Conservation (phyloP, 2,888 invertebrate species). For the Polydrusus pterygomalis region DNA sequence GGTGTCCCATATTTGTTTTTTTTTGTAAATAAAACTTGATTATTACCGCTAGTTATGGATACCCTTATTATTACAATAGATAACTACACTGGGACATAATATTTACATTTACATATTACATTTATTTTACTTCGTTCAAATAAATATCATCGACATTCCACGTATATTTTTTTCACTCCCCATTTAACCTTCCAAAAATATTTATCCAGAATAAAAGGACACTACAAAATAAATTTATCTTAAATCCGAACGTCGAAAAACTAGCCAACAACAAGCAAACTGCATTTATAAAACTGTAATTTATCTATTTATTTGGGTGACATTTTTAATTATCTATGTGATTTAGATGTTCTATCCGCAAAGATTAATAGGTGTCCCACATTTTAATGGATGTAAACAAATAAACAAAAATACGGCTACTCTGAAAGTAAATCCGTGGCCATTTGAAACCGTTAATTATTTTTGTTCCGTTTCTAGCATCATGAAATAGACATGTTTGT, state of each 20-base stretch:
- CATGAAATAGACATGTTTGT: too few species aligned
- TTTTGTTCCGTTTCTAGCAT: background rate
- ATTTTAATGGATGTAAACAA: conserved; percentile 44
- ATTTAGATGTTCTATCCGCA: conserved; percentile 37
- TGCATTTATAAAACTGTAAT: conserved; percentile 39
- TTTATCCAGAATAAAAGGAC: background rate
- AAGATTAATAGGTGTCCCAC: conserved; percentile 36
- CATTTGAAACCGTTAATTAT: conserved; percentile 28
- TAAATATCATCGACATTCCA: too few species aligned
- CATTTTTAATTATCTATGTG: conserved; percentile 45
- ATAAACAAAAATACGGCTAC: conserved; percentile 31
- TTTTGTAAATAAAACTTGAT: too few species aligned
- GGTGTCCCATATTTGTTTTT: too few species aligned
- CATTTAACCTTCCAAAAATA: conserved; percentile 14
- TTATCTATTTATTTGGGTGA: conserved; percentile 43
- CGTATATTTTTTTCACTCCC: too few species aligned
- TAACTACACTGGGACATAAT: too few species aligned
- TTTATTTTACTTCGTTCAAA: too few species aligned
- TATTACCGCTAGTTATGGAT: too few species aligned
- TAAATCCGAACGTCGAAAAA: conserved; percentile 21
- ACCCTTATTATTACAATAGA: too few species aligned
- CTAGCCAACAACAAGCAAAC: conserved; percentile 35
- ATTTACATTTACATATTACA: too few species aligned
- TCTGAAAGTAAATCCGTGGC: conserved; percentile 28
- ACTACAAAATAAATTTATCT: conserved; percentile 20